These are phyloP conservation scores for Apamea anceps DNA, from an alignment of 2,888 invertebrate species.

Conservation along the genomic window DNA sequence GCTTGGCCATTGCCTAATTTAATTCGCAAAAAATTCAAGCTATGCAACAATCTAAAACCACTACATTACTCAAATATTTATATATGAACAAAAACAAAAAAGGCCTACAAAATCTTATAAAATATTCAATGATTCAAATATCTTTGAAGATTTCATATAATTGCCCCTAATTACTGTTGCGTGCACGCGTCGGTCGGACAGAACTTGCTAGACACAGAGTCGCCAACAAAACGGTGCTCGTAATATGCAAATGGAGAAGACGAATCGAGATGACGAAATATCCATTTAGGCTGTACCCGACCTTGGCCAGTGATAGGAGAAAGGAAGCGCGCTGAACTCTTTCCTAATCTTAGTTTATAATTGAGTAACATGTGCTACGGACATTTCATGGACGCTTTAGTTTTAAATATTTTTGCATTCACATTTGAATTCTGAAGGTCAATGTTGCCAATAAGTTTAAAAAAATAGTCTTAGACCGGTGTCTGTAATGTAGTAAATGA, in stretches of 20 bases:
- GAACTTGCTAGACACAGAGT: conserved; percentile 56
- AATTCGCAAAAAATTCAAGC: background rate
- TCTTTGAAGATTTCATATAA: conserved; percentile 39
- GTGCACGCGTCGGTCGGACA: background rate
- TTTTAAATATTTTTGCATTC: conserved; percentile 31
- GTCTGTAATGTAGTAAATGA: conserved; percentile 12
- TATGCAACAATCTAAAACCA: conserved; percentile 15
- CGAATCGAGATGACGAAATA: conserved; percentile 41
- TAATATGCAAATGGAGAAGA: conserved; percentile 50
- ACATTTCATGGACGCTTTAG: conserved; percentile 32
- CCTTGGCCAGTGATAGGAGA: conserved; percentile 56
- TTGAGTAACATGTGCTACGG: conserved; percentile 13
- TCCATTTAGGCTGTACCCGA: conserved; percentile 31
- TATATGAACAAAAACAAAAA: conserved; percentile 3
- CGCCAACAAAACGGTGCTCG: conserved; percentile 48
- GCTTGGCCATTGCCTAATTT: background rate
- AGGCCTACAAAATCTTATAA: conserved; percentile 16
- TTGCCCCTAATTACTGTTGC: conserved; percentile 43
- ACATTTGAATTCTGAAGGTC: conserved; percentile 45
- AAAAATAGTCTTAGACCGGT: conserved; percentile 8
- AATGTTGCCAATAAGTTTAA: conserved; percentile 46
- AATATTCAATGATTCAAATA: conserved; percentile 32
- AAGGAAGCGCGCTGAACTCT: conserved; percentile 55
- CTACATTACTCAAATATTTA: conserved; percentile 7
- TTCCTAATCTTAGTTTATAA: conserved; percentile 39